phyloP scores from a whole-genome alignment of 2,888 invertebrate genomes.

The Drosophila testacea region DNA sequence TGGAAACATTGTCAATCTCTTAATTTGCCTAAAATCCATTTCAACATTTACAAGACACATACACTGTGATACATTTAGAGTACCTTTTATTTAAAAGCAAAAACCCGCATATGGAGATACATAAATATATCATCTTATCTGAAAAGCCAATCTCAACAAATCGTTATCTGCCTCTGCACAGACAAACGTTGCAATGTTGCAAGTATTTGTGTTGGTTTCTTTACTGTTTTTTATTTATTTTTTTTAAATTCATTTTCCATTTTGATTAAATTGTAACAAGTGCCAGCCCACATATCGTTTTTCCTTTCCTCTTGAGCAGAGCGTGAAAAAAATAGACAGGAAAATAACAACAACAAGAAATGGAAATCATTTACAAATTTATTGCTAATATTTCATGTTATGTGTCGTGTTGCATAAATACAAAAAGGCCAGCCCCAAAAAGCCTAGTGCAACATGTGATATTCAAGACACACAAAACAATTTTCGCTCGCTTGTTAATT shows the following conservation, averaged over 20 bases:
- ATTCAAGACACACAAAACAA: conserved; percentile 45
- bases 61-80: conserved; percentile 4
- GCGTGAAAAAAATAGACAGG: conserved; percentile 1
- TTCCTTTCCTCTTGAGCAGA: conserved; percentile 42
- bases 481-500: conserved; percentile 70
- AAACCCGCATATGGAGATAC: conserved; percentile 6
- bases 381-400: conserved; percentile 79
- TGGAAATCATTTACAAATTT: conserved; percentile 73
- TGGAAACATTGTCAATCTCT: conserved; percentile 26
- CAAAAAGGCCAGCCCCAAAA: conserved; percentile 67
- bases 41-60: neutral
- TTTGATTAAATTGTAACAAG: conserved; percentile 82
- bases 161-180: conserved; percentile 58
- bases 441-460: conserved; percentile 36
- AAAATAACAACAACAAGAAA: neutral
- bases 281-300: conserved; percentile 76
- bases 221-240: conserved; percentile 6
- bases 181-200: conserved; percentile 13
- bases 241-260: conserved; percentile 39
- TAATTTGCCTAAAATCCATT: conserved; percentile 1
- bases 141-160: conserved; percentile 62
- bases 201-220: neutral
- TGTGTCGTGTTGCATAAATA: conserved; percentile 79
- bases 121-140: conserved; percentile 51
- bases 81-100: conserved; percentile 11